Conservation (phyloP, 2,797 vertebrate species). For the Hybognathus amarus region DNA sequence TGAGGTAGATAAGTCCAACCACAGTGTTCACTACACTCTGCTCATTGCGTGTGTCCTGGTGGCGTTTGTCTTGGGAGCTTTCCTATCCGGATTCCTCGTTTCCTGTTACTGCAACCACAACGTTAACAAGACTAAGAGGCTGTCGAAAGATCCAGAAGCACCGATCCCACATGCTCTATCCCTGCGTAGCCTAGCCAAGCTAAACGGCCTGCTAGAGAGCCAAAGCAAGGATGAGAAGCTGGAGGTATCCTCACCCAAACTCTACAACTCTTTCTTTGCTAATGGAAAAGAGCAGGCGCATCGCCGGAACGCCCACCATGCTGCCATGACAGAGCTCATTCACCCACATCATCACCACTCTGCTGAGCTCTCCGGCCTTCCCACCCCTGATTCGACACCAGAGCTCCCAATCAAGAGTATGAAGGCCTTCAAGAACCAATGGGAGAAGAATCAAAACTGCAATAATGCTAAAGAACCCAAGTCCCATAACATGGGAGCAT, state of each 20-base stretch:
- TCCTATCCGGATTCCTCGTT: constrained; percentile 89
- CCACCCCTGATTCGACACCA: constrained; percentile 90
- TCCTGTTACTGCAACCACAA: constrained; percentile 90
- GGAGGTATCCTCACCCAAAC: constrained; percentile 80
- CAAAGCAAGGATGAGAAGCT: constrained; percentile 81
- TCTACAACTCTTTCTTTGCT: constrained; percentile 84
- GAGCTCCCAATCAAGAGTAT: constrained; percentile 89
- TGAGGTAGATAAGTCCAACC: constrained; percentile 79
- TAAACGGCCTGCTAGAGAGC: constrained; percentile 84
- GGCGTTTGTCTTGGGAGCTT: constrained; percentile 88
- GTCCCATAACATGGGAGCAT: constrained; percentile 70
- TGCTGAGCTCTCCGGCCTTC: constrained; percentile 87
- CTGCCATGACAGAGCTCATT: constrained; percentile 78
- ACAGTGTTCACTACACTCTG: constrained; percentile 88
- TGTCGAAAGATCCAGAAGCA: constrained; percentile 84
- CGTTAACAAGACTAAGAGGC: constrained; percentile 79
- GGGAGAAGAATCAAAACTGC: constrained; percentile 92
- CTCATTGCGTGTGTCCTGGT: constrained; percentile 89
- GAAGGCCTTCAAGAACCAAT: constrained; percentile 85
- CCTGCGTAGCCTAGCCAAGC: constrained; percentile 87
- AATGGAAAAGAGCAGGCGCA: constrained; percentile 76
- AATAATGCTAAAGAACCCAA: constrained; percentile 90
- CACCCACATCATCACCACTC: constrained; percentile 79
- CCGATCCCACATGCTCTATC: constrained; percentile 87
- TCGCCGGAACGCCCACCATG: constrained; percentile 72